Percentiles rank a stretch among this genome's conserved stretches.
Conservation (phyloP, 2,888 invertebrate genomes). For the Miltochrista miniata region DNA sequence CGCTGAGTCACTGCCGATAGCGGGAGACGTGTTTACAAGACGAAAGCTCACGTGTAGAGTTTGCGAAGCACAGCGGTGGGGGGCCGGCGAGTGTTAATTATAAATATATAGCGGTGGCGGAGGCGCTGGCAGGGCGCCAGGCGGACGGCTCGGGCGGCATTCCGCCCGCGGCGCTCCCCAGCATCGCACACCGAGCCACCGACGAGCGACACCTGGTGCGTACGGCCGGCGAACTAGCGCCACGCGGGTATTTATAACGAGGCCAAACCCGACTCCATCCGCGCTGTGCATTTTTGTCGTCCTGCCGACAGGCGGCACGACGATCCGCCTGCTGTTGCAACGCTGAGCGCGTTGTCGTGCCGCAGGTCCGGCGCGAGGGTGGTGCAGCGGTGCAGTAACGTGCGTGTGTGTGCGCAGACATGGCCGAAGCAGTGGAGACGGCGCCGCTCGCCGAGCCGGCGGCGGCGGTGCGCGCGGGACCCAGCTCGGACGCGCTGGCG, state of each 20-base stretch:
- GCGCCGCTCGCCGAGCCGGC: constrained; percentile 39
- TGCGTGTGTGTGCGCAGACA: constrained; percentile 43
- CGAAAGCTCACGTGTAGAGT: constrained; percentile 18
- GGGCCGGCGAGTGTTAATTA: constrained; percentile 28
- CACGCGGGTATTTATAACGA: background rate
- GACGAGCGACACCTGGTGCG: constrained; percentile 8
- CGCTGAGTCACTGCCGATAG: background rate
- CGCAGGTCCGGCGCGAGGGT: background rate
- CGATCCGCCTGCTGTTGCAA: background rate
- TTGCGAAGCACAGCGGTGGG: constrained; percentile 16
- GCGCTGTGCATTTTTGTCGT: constrained; percentile 16
- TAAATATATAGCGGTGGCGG: constrained; percentile 40
- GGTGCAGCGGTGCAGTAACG: background rate
- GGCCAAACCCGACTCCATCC: constrained; percentile 33
- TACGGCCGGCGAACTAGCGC: constrained; percentile 1
- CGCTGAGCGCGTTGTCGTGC: background rate
- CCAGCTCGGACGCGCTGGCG: constrained; percentile 58
- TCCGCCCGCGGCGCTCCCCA: constrained; percentile 17
- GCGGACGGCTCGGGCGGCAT: constrained; percentile 28
- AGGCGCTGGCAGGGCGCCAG: constrained; percentile 44
- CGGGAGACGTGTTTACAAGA: constrained; percentile 24
- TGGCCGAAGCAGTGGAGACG: constrained; percentile 70
- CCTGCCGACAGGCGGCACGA: constrained; percentile 8
- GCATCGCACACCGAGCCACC: no score
- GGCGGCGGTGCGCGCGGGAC: constrained; percentile 67